A percentile compares a stretch with the other conserved stretches of the same genome.
Evolutionary conservation across 2,888 invertebrate genomes (phyloP).

Genomic region (Troglohyphantes excavatus): DNA sequence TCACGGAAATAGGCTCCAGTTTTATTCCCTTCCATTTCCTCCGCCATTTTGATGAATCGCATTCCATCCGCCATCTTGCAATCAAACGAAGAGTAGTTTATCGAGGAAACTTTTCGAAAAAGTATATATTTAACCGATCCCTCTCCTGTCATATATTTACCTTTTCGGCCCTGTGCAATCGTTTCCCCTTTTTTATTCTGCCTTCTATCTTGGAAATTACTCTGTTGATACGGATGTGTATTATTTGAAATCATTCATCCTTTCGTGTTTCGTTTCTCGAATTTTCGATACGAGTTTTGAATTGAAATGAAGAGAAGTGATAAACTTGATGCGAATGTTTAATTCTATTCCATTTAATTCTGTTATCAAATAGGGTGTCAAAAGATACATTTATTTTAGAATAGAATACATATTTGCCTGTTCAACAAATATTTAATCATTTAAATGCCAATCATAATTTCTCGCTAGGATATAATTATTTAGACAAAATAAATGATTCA

Average conservation of each 20-base stretch:
- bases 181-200: background rate
- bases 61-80: conserved; percentile 23
- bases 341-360: too few species aligned
- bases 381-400: too few species aligned
- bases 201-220: background rate
- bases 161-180: background rate
- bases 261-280: background rate
- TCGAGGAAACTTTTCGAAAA: conserved; percentile 29
- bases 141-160: conserved; percentile 39
- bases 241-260: background rate
- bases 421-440: too few species aligned
- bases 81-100: conserved; percentile 43
- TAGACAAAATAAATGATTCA: too few species aligned
- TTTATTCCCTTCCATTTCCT: conserved; percentile 45
- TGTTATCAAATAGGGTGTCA: too few species aligned
- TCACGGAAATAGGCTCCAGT: conserved; percentile 35
- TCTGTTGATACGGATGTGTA: background rate
- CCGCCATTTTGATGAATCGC: conserved; percentile 38
- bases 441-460: too few species aligned
- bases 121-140: conserved; percentile 20
- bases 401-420: too few species aligned
- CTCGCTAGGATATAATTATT: too few species aligned
- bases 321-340: too few species aligned
- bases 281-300: background rate
- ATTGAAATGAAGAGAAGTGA: too few species aligned